phyloP scores from a whole-genome alignment of 2,888 invertebrate species.

The Steinernema hermaphroditum region DNA sequence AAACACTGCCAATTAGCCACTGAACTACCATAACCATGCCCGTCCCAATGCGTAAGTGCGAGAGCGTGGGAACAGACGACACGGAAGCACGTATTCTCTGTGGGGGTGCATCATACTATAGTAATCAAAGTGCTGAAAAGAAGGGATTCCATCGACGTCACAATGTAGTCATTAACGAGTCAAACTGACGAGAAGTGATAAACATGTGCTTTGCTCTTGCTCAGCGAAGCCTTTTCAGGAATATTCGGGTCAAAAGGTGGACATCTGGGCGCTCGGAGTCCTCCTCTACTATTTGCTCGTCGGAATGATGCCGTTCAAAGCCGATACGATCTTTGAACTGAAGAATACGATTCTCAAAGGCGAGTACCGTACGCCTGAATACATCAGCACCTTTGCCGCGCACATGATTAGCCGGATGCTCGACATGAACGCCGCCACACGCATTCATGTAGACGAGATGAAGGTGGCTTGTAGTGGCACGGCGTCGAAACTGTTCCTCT shows the following conservation, averaged over 20 bases:
- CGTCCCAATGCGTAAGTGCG: no score
- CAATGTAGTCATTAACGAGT: no score
- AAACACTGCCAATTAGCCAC: no score
- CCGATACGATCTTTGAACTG: slow-evolving; percentile 77
- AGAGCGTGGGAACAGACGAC: no score
- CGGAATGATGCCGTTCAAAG: slow-evolving; percentile 80
- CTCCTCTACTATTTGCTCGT: slow-evolving; percentile 75
- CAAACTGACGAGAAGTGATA: no score
- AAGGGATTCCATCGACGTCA: no score
- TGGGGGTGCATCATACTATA: no score
- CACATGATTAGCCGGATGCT: slow-evolving; percentile 57
- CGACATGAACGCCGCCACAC: slow-evolving; percentile 66
- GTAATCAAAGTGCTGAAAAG: no score
- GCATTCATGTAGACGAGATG: slow-evolving; percentile 68
- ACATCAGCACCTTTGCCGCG: slow-evolving; percentile 48
- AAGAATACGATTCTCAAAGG: slow-evolving; percentile 59
- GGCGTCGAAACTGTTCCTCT: background rate
- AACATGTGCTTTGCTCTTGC: no score
- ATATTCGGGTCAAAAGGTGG: slow-evolving; percentile 69
- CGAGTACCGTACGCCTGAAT: slow-evolving; percentile 55
- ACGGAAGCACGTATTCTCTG: no score
- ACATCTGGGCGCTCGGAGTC: slow-evolving; percentile 78
- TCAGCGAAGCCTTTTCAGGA: slow-evolving; percentile 37
- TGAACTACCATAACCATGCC: no score
- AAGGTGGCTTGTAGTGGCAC: no score